Conservation (phyloP, 1,140 invertebrate genomes). For the honey bee (Apis mellifera) region DNA sequence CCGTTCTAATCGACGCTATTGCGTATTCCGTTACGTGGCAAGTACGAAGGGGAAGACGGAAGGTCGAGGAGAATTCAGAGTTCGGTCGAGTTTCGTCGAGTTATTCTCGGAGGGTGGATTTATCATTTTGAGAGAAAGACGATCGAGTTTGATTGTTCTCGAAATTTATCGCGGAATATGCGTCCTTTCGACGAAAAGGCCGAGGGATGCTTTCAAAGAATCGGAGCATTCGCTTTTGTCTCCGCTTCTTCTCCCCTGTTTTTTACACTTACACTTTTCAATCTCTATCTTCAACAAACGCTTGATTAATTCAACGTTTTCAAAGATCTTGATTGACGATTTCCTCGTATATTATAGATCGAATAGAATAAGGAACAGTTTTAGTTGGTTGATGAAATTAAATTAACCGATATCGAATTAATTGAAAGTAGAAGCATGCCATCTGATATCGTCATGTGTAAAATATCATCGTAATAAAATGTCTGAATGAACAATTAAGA, state of each 20-base stretch:
- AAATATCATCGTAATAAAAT: too few relatives aligned
- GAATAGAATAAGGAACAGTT: not conserved
- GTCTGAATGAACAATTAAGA: too few relatives aligned
- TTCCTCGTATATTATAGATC: not conserved
- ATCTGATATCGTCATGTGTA: too few relatives aligned
- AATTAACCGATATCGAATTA: too few relatives aligned
- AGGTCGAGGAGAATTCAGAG: not conserved
- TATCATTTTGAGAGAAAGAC: not conserved
- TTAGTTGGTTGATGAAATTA: too few relatives aligned
- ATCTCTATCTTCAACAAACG: not conserved
- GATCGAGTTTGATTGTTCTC: slow-evolving; percentile 14
- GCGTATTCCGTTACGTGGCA: too few relatives aligned
- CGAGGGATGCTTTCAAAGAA: not conserved
- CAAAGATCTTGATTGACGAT: not conserved
- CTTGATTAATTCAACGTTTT: not conserved
- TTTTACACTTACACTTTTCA: too few relatives aligned
- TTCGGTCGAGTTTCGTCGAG: not conserved
- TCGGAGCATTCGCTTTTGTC: not conserved
- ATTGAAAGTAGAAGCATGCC: slow-evolving; percentile 23
- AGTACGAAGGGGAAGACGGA: too few relatives aligned
- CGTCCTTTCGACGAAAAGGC: not conserved
- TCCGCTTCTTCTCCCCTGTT: too few relatives aligned
- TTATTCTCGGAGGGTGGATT: slow-evolving; percentile 10
- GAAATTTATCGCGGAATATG: slow-evolving; percentile 11
- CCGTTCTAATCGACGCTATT: not conserved